phyloP scores from a whole-genome alignment of 2,797 vertebrate genomes.

The Naso thynnoides region DNA sequence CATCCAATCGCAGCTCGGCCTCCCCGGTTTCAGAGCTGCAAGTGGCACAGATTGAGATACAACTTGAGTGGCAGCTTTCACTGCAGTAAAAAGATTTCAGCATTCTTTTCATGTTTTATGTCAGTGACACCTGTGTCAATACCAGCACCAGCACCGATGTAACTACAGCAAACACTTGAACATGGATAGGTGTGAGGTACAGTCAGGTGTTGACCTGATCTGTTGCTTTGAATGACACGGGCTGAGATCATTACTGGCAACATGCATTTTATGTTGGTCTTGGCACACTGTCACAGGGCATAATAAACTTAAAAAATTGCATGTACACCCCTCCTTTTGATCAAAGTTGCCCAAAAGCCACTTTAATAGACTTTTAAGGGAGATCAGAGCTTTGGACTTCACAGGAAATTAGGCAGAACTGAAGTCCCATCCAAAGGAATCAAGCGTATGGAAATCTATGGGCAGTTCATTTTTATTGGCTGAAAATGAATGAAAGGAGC shows the following conservation, averaged over 20 bases:
- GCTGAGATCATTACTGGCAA: conserved; percentile 78
- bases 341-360: conserved; percentile 70
- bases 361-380: conserved; percentile 73
- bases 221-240: conserved; percentile 61
- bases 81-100: conserved; percentile 24
- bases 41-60: conserved; percentile 33
- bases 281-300: conserved; percentile 64
- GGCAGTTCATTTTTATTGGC: conserved; percentile 76
- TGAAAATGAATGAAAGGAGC: conserved; percentile 69
- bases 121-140: conserved; percentile 74
- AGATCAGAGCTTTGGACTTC: conserved; percentile 70
- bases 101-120: conserved; percentile 49
- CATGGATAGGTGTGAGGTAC: conserved; percentile 55
- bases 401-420: conserved; percentile 70
- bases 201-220: conserved; percentile 71
- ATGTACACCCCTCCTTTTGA: conserved; percentile 66
- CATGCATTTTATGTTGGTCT: conserved; percentile 63
- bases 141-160: conserved; percentile 64
- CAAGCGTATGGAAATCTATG: conserved; percentile 77
- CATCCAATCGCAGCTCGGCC: conserved; percentile 86
- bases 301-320: conserved; percentile 70
- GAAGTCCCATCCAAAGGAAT: conserved; percentile 69
- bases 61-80: conserved; percentile 8
- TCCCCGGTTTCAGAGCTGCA: conserved; percentile 85
- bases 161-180: conserved; percentile 54